A percentile compares a stretch with the other conserved stretches of the same genome.
Evolutionary conservation across 2,797 vertebrate species (phyloP).

Genomic region (Tympanoctomys barrerae): DNA sequence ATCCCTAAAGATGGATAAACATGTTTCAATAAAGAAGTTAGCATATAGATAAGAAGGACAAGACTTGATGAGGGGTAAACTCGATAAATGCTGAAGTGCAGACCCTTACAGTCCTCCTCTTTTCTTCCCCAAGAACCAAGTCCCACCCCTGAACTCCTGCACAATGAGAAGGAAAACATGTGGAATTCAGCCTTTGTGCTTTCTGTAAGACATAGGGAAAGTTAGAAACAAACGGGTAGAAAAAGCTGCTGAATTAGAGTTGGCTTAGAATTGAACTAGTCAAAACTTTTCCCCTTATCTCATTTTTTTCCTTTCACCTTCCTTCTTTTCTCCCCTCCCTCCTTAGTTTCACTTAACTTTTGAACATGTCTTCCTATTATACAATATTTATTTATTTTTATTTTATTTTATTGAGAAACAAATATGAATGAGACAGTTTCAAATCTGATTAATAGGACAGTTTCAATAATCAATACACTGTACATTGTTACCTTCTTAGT

Average conservation of each 20-base stretch:
- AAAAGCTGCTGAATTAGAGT: constrained; percentile 37
- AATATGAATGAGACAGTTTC: too few relatives aligned
- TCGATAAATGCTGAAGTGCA: neutral
- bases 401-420: neutral
- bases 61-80: neutral
- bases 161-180: neutral
- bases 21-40: neutral
- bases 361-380: neutral
- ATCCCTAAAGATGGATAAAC: neutral
- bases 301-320: neutral
- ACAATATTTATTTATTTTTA: neutral
- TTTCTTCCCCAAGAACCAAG: neutral
- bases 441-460: too few relatives aligned
- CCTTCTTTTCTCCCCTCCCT: neutral
- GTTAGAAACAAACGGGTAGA: neutral
- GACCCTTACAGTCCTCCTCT: neutral
- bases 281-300: neutral
- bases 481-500: too few relatives aligned
- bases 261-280: constrained; percentile 33
- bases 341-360: neutral
- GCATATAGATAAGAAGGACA: neutral
- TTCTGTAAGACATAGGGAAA: neutral
- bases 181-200: neutral
- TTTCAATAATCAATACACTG: too few relatives aligned
- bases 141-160: too few relatives aligned